These are phyloP conservation scores for Fundulus diaphanus DNA, from an alignment of 2,797 vertebrate species.

Conservation along the genomic window DNA sequence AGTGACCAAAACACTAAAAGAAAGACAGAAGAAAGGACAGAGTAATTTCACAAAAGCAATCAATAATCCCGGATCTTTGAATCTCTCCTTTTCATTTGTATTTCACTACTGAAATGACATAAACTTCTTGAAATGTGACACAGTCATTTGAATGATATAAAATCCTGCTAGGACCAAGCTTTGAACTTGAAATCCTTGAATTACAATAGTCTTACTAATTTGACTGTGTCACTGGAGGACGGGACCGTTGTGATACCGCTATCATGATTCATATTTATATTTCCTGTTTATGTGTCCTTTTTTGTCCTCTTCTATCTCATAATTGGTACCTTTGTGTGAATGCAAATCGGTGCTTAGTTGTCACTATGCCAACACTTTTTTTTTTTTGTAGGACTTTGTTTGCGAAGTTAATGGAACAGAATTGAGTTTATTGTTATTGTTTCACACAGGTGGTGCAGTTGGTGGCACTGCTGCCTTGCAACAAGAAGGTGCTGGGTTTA, in stretches of 20 bases:
- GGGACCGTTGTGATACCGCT: neutral
- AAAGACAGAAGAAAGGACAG: neutral
- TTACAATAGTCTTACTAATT: neutral
- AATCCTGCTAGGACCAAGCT: neutral
- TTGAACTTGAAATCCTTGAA: neutral
- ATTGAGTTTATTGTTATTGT: no score
- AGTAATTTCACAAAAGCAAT: neutral
- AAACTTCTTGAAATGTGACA: neutral
- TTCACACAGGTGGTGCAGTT: no score
- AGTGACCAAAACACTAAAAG: neutral
- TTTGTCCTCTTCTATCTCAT: neutral
- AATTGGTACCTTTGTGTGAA: neutral
- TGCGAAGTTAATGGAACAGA: no score
- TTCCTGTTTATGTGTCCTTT: neutral
- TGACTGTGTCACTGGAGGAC: neutral
- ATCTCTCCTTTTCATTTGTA: neutral
- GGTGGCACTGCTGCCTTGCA: no score
- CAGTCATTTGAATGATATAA: neutral
- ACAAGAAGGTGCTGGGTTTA: no score
- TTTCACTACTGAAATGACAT: neutral
- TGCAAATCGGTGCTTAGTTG: neutral
- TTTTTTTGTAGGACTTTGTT: conserved; percentile 15
- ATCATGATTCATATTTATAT: neutral
- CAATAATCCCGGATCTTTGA: neutral
- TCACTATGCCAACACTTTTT: conserved; percentile 14